Evolutionary conservation across 2,888 invertebrate genomes (phyloP), one percentile per base, ranked within the genome.

Genomic region (Incurvaria masculella): DNA sequence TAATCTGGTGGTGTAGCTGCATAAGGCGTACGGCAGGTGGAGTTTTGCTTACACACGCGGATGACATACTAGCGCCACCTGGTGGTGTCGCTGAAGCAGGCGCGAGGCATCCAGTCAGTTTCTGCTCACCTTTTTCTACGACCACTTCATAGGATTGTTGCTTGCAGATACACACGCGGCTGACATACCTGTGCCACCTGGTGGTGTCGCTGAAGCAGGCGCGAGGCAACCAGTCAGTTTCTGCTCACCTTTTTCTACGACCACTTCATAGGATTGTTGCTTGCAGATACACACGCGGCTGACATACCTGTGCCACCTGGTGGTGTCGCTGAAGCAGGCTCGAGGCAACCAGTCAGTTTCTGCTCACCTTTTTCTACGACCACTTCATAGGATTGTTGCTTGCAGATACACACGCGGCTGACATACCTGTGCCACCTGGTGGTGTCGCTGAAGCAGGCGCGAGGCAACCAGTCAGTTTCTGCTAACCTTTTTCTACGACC

Each of bases 211-310:
- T 99, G 56, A 89, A 93, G 2, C 91, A 93, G 68, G 94, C 95
- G 26, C 83, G 84, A 50, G 92, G 91, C 66, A 97, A 99, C 58
- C 91, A 96, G 56, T n/a, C 85, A 88, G 56, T 85, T 89, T 1
- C 80, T 99, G 20, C 79, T 99, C 20, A 87, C 99, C 49, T 97
- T 99, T 78, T 97, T 97, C 8, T 98, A 99, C 67, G 98, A 99
- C 66, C 88, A 89, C 60, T 97, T 89, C 69, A 42, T 49, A 10
- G 44, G n/a, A n/a, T n/a, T 43, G 52, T 53, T 55, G 55, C 56
- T 62, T 80, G 2, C 85, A 98, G 89, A 97, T 98, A 23, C 98
- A 99, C 75, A 91, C 94, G 46, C 81, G 98, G 51, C 85, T 94
- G 47, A 92, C 91, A 23, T 99, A 99, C 75, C 81, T 99, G 53